A percentile compares a stretch with the other conserved stretches of the same genome.
Conservation (phyloP, 2,113 vertebrate species). For the Trachemys scripta region DNA sequence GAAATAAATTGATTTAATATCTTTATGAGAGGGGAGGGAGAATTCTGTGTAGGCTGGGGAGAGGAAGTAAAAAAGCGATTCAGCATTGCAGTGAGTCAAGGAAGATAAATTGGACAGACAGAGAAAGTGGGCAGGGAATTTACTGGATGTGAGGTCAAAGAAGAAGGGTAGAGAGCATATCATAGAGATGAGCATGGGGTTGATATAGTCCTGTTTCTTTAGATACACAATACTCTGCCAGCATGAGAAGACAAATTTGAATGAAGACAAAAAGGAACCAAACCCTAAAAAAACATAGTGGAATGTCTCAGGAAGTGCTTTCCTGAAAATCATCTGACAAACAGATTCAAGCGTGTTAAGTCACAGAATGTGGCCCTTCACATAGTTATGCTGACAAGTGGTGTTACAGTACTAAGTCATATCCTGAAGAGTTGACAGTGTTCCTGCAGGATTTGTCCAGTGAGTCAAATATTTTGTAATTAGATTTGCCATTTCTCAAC, state of each 20-base stretch:
- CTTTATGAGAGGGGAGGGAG: neutral
- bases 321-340: conserved; percentile 55
- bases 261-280: neutral
- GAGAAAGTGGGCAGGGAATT: neutral
- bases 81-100: neutral
- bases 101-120: neutral
- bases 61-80: neutral
- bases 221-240: neutral
- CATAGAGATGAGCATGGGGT: neutral
- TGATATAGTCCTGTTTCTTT: neutral
- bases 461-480: conserved; percentile 63
- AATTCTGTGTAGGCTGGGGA: neutral
- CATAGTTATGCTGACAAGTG: conserved; percentile 58
- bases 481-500: conserved; percentile 43
- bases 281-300: conserved; percentile 8
- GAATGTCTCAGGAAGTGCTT: neutral
- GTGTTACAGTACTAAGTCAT: conserved; percentile 59
- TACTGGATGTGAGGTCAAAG: neutral
- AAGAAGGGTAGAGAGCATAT: neutral
- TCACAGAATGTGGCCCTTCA: conserved; percentile 52
- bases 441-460: conserved; percentile 54
- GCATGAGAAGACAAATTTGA: conserved; percentile 24
- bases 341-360: conserved; percentile 20
- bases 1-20: neutral
- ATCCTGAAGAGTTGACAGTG: conserved; percentile 52